These are phyloP conservation scores for Cricetomys ansorgei DNA, from an alignment of 2,113 vertebrate species.

Conservation along the genomic window DNA sequence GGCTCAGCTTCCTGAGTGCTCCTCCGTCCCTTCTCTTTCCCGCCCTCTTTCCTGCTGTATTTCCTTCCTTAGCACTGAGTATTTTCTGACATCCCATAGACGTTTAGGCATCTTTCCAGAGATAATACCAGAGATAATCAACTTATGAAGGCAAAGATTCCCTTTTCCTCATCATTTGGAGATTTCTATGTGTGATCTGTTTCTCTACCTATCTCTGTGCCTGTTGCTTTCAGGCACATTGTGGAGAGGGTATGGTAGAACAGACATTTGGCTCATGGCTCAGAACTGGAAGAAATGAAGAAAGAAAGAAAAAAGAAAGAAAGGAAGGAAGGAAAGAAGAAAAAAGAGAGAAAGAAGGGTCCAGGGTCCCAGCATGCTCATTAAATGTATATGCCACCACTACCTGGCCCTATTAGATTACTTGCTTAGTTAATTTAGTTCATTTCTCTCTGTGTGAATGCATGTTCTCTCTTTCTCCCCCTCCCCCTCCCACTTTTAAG, in stretches of 20 bases:
- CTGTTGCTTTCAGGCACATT: not conserved
- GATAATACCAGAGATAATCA: not conserved
- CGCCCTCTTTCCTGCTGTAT: not conserved
- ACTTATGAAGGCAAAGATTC: not conserved
- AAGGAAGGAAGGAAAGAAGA: too few relatives aligned
- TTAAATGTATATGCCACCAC: not conserved
- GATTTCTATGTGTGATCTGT: not conserved
- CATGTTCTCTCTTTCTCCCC: not conserved
- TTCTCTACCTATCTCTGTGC: not conserved
- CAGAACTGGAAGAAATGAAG: not conserved
- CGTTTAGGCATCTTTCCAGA: not conserved
- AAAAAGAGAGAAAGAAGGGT: too few relatives aligned
- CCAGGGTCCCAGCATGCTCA: not conserved
- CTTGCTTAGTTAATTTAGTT: constrained; percentile 19
- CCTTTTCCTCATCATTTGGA: not conserved
- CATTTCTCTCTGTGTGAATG: not conserved
- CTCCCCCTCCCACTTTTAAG: not conserved
- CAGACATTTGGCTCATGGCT: not conserved
- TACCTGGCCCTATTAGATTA: not conserved
- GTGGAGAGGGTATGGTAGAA: not conserved
- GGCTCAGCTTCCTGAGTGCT: not conserved
- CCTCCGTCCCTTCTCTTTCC: too few relatives aligned
- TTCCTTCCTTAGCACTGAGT: not conserved
- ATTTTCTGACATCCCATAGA: not conserved
- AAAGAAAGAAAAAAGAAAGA: too few relatives aligned